phyloP scores from a whole-genome alignment of 2,113 vertebrate genomes.

The Caretta caretta region DNA sequence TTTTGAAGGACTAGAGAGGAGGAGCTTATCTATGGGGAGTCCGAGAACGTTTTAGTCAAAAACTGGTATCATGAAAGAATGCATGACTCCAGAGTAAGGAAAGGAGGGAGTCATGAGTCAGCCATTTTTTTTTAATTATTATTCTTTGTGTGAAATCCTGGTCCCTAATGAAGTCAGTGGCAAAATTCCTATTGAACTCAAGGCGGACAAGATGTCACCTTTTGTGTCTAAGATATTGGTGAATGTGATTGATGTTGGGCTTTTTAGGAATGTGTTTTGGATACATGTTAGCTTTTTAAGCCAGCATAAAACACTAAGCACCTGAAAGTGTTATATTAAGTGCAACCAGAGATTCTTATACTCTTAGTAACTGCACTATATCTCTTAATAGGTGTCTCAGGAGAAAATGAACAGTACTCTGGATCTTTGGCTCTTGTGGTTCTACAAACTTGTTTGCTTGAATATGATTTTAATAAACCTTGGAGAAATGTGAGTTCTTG shows the following conservation, averaged over 20 bases:
- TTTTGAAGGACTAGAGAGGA: not conserved
- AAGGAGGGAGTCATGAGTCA: not conserved
- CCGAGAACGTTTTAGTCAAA: not conserved
- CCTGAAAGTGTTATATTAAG: not conserved
- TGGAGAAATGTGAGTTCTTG: not conserved
- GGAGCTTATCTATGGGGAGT: not conserved
- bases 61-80: not conserved
- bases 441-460: not conserved
- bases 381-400: not conserved
- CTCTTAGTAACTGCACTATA: not conserved
- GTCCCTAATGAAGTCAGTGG: not conserved
- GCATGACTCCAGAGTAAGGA: not conserved
- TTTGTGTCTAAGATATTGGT: not conserved
- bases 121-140: not conserved
- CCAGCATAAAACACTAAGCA: not conserved
- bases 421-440: not conserved
- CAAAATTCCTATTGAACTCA: not conserved
- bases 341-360: not conserved
- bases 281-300: not conserved
- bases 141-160: not conserved
- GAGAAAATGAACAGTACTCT: not conserved
- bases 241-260: not conserved
- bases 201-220: not conserved
- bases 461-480: conserved; percentile 29
- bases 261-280: not conserved